A percentile compares a stretch with the other conserved stretches of the same genome.
Evolutionary conservation across 2,888 invertebrate genomes (phyloP).

Genomic region (Caenorhabditis macrosperma): DNA sequence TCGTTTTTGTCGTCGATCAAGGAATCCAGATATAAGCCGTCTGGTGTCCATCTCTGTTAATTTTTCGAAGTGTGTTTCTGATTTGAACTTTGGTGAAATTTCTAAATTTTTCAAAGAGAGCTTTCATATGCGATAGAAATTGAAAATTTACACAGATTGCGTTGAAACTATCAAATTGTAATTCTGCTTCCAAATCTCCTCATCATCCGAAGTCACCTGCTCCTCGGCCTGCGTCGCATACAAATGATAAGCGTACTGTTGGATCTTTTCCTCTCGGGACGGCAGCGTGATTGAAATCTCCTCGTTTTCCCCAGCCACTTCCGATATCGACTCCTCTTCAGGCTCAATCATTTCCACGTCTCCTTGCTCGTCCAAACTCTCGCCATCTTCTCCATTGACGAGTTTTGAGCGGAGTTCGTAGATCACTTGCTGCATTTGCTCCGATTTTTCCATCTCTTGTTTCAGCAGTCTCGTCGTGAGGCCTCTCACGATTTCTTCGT

Average conservation of each 20-base stretch:
- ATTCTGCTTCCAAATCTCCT: constrained; percentile 64
- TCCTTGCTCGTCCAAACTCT: constrained; percentile 4
- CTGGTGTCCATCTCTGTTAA: constrained; percentile 75
- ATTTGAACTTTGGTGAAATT: too few relatives aligned
- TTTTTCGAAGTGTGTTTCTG: too few relatives aligned
- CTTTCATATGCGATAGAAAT: too few relatives aligned
- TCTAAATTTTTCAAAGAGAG: too few relatives aligned
- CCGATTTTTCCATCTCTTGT: constrained; percentile 71
- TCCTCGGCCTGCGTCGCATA: constrained; percentile 52
- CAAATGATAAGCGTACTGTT: constrained; percentile 61
- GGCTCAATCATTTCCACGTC: constrained; percentile 45
- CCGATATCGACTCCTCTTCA: constrained; percentile 29
- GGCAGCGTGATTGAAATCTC: constrained; percentile 48
- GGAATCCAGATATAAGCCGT: constrained; percentile 73
- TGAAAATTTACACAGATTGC: constrained; percentile 63
- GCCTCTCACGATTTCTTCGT: constrained; percentile 73
- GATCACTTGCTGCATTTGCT: constrained; percentile 68
- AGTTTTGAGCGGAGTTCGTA: constrained; percentile 66
- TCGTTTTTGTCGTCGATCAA: constrained; percentile 82
- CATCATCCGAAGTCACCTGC: constrained; percentile 56
- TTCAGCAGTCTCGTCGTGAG: constrained; percentile 72
- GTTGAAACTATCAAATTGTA: constrained; percentile 71
- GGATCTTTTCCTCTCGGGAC: constrained; percentile 52
- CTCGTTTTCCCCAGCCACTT: constrained; percentile 37
- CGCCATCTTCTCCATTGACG: constrained; percentile 30